Percentiles rank a stretch among this genome's conserved stretches.
phyloP scores from a whole-genome alignment of 2,113 vertebrate genomes.

The Bos javanicus region DNA sequence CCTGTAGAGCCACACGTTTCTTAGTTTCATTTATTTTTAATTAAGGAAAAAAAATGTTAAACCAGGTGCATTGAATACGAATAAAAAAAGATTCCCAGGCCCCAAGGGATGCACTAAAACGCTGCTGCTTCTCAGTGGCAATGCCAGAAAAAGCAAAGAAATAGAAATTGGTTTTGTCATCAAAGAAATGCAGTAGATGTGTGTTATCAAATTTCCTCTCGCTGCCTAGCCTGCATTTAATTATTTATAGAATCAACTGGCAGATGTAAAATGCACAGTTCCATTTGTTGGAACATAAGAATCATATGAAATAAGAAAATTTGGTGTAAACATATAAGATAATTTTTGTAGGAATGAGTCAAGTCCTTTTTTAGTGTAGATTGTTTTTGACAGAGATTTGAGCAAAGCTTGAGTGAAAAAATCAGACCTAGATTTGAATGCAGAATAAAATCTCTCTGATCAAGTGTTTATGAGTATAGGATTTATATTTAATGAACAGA shows the following conservation, averaged over 20 bases:
- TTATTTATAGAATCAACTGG: conserved; percentile 41
- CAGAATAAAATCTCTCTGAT: neutral
- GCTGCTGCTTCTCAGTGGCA: neutral
- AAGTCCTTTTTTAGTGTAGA: neutral
- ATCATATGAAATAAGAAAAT: neutral
- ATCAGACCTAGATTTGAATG: neutral
- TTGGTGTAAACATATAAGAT: neutral
- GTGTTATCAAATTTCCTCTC: neutral
- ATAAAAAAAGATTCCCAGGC: neutral
- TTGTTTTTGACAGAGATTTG: neutral
- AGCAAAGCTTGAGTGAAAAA: neutral
- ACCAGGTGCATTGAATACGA: conserved; percentile 5
- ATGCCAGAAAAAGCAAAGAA: conserved; percentile 26
- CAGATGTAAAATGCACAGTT: neutral
- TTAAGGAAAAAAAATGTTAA: neutral
- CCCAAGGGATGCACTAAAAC: neutral
- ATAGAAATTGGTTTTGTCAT: conserved; percentile 11
- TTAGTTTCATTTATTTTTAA: conserved; percentile 54
- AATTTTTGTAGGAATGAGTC: neutral
- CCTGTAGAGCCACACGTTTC: neutral
- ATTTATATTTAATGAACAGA: neutral
- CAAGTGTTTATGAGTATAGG: neutral
- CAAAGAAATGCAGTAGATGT: neutral
- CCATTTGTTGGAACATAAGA: neutral
- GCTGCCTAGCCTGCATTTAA: conserved; percentile 15